These are phyloP conservation scores for Aphis gossypii DNA, from an alignment of 1,140 invertebrate genomes.

Conservation along the genomic window DNA sequence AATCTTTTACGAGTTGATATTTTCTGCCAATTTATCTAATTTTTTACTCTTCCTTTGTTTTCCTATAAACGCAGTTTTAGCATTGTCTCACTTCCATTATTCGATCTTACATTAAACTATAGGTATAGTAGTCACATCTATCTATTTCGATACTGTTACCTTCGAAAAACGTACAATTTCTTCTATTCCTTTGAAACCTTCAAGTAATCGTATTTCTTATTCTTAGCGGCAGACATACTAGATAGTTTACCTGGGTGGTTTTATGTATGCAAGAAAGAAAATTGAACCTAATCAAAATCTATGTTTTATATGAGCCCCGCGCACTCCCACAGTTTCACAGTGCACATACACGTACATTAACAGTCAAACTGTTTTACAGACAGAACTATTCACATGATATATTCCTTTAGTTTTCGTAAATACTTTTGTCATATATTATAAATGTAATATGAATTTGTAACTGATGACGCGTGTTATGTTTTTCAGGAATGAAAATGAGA, in stretches of 20 bases:
- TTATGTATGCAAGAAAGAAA: neutral
- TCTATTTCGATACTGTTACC: neutral
- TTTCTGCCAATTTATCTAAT: neutral
- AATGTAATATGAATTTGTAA: neutral
- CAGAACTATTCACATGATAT: neutral
- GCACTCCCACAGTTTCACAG: neutral
- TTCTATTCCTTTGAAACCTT: neutral
- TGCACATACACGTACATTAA: neutral
- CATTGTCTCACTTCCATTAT: slow-evolving; percentile 15
- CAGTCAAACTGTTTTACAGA: neutral
- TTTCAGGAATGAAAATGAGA: slow-evolving; percentile 54
- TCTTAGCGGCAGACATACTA: neutral
- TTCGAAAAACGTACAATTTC: neutral
- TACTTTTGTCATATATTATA: neutral
- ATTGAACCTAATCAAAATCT: neutral
- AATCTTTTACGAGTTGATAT: neutral
- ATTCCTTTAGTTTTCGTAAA: neutral
- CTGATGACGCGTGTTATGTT: neutral
- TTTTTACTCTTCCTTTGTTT: slow-evolving; percentile 11
- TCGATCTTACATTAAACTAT: neutral
- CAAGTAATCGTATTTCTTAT: neutral
- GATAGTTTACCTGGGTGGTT: too few relatives aligned
- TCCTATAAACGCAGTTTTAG: neutral
- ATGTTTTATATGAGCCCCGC: neutral
- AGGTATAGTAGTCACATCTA: neutral